Base-by-base conservation (phyloP, 1,140 invertebrate species). In the Laodelphax striatellus region DNA sequence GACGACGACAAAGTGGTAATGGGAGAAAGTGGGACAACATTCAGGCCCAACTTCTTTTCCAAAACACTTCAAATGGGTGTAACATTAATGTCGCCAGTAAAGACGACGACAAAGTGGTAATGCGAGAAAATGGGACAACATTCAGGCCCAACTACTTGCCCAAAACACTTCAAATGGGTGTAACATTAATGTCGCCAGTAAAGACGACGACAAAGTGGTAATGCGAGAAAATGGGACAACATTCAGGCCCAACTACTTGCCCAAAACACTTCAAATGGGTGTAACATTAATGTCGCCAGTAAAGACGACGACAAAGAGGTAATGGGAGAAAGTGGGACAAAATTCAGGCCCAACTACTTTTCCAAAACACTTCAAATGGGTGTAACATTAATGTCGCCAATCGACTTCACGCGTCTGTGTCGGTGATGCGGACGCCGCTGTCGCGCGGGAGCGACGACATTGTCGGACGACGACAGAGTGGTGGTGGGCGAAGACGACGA, bases 361-460 rank as follows among this genome's bases (percentile, higher is more conserved):
- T 22, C 13, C 16, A 38, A 6, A 19, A 2, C 24, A 28, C 6
- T 28, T 28, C 6, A 28, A 28, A 28, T 28, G 6, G 24, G 24
- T 28, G 24, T 28, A 28, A 38, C 34, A 52, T 52, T 52, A 16
- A 21, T 21, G 85, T 86, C 84, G 42, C 83, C 82, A 62, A 85
- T 86, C 62, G 83, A 86, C 64, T 85, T 84, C 16, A 86, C 83
- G 14, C 85, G 74, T 46, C 84, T 76, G 65, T 85, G 84, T 66
- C 72, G 46, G 65, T 67, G 58, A n/a, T 66, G 66, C 22, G 61
- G 63, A 42, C 62, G 43, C 4, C 63, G 46, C 13, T 63, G 56
- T 55, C 46, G 34, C 70, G 62, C 19, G 68, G 68, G 8, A 74
- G 73, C 77, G 72, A 70, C 78, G 52, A 74, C 72, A 64, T 72